Percentiles rank a stretch among this genome's conserved stretches.
phyloP scores from a whole-genome alignment of 1,140 invertebrate species.

The Plectrocnemia conspersa region DNA sequence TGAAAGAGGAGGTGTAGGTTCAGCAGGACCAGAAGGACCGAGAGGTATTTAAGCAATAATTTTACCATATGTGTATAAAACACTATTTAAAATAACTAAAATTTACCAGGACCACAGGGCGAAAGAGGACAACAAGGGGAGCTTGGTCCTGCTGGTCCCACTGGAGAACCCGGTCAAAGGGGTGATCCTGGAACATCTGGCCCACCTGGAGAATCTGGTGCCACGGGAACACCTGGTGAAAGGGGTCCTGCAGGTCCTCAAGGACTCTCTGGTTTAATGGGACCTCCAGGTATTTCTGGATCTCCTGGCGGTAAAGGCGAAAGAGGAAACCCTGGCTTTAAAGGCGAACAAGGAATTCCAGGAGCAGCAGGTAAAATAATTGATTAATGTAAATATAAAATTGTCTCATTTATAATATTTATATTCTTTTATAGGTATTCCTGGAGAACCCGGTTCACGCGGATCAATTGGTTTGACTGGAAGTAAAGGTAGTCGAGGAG shows the following conservation, averaged over 20 bases:
- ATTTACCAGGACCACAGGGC: conserved; percentile 55
- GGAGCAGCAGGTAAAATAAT: conserved; percentile 53
- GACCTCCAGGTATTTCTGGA: conserved; percentile 55
- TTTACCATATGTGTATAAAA: background rate
- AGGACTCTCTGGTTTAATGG: conserved; percentile 62
- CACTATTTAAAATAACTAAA: conserved; percentile 1
- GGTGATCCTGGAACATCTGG: conserved; percentile 71
- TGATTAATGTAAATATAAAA: background rate
- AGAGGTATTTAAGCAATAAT: conserved; percentile 45
- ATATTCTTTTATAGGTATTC: conserved; percentile 41
- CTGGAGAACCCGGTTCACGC: conserved; percentile 56
- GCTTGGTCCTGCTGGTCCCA: conserved; percentile 64
- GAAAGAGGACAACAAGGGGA: conserved; percentile 65
- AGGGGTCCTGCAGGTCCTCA: conserved; percentile 56
- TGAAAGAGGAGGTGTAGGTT: conserved; percentile 60
- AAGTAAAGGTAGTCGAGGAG: conserved; percentile 65
- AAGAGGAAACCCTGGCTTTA: conserved; percentile 63
- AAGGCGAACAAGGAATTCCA: conserved; percentile 72
- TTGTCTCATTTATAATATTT: conserved; percentile 3
- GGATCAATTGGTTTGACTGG: conserved; percentile 66
- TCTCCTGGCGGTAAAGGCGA: conserved; percentile 63
- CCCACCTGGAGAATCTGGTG: conserved; percentile 66
- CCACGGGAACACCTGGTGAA: conserved; percentile 64
- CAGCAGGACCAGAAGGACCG: conserved; percentile 61
- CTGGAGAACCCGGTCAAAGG: conserved; percentile 68